Evolutionary conservation across 92 coral and sea anemone species (phyloP).

Genomic region (Porites cylindrica): DNA sequence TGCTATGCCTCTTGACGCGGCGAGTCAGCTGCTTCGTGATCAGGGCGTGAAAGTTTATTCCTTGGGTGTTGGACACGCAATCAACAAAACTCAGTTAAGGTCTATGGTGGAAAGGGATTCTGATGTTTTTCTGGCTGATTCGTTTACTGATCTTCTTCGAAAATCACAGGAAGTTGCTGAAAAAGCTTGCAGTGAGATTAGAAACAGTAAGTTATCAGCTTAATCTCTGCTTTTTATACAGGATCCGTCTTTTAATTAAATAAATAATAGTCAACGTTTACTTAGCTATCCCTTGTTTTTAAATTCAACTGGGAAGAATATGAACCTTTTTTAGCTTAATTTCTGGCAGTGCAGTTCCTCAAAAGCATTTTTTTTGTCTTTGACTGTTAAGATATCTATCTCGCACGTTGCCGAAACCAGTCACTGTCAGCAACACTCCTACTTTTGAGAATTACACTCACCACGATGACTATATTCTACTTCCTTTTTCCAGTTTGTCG

Average conservation of each 20-base stretch:
- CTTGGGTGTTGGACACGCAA: constrained; percentile 72
- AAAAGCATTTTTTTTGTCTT: too few relatives aligned
- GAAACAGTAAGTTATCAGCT: not conserved
- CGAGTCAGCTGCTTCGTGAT: constrained; percentile 80
- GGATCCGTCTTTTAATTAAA: too few relatives aligned
- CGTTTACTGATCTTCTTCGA: constrained; percentile 72
- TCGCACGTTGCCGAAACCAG: too few relatives aligned
- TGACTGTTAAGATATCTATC: too few relatives aligned
- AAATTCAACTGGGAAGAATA: not conserved
- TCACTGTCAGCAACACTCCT: too few relatives aligned
- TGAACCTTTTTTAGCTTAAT: not conserved
- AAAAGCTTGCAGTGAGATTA: constrained; percentile 70
- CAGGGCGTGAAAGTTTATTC: constrained; percentile 77
- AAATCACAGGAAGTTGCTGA: constrained; percentile 78
- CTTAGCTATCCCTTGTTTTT: not conserved
- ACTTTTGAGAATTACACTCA: too few relatives aligned
- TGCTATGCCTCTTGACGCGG: constrained; percentile 55
- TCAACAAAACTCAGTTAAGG: constrained; percentile 48
- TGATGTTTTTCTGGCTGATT: constrained; percentile 79
- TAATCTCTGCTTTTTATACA: not conserved
- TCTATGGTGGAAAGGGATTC: constrained; percentile 63
- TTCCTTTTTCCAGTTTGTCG: not conserved
- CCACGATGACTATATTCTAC: too few relatives aligned
- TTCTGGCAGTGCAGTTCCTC: not conserved
- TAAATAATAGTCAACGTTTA: not conserved